These are phyloP conservation scores for Callosobruchus maculatus DNA, from an alignment of 2,888 invertebrate genomes.

Conservation along the genomic window DNA sequence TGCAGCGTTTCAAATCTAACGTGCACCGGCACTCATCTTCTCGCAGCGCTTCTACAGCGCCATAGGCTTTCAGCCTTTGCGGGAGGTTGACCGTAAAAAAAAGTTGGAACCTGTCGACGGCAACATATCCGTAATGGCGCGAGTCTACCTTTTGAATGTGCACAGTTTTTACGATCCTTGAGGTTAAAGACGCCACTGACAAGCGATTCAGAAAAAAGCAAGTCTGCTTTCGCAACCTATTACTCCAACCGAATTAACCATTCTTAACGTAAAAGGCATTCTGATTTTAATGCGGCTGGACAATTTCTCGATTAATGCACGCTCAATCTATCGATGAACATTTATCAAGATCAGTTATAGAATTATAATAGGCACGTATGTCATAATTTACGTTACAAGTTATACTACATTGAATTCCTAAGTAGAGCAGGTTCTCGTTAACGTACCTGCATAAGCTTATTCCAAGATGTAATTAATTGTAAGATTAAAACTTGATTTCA, in stretches of 20 bases:
- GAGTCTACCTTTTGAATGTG: background rate
- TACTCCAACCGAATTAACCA: background rate
- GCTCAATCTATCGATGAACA: background rate
- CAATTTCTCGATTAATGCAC: background rate
- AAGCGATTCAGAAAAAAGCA: background rate
- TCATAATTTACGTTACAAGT: background rate
- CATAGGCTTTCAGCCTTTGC: too few species aligned
- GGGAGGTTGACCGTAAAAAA: too few species aligned
- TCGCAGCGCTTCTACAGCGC: too few species aligned
- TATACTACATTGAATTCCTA: background rate
- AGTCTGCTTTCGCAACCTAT: background rate
- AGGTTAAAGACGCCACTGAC: background rate
- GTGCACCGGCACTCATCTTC: too few species aligned
- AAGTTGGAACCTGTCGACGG: too few species aligned
- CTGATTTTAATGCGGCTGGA: background rate
- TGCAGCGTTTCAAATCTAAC: too few species aligned
- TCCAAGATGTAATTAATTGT: background rate
- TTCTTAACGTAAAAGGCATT: background rate
- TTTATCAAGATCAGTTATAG: background rate
- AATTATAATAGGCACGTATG: background rate
- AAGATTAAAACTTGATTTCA: background rate
- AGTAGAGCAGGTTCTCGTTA: background rate
- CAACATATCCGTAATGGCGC: too few species aligned
- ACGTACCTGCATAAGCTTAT: background rate
- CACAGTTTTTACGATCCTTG: background rate